These are phyloP conservation scores for Delphinus delphis DNA, from an alignment of 2,113 vertebrate genomes.

Conservation along the genomic window DNA sequence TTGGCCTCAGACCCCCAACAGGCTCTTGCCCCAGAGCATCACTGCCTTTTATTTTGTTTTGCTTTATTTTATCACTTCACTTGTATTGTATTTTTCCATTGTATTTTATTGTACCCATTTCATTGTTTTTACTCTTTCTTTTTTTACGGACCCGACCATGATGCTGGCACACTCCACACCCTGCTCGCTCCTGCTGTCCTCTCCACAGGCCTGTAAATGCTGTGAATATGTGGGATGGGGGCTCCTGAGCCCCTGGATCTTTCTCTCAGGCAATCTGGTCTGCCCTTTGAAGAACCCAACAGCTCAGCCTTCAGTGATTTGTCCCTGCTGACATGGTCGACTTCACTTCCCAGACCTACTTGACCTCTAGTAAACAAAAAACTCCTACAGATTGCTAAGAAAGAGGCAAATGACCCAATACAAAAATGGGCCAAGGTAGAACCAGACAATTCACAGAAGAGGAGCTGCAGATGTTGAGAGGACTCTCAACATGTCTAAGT, in stretches of 20 bases:
- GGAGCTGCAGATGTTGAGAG: neutral
- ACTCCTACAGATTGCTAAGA: neutral
- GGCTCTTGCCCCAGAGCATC: neutral
- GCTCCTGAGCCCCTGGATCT: neutral
- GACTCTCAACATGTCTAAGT: neutral
- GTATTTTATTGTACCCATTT: neutral
- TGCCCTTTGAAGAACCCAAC: neutral
- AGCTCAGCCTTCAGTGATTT: neutral
- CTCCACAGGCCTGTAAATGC: rapidly evolving
- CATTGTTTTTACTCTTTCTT: neutral
- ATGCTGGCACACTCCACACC: neutral
- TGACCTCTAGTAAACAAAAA: neutral
- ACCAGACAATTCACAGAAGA: neutral
- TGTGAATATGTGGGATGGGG: rapidly evolving
- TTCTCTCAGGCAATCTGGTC: neutral
- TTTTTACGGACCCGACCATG: neutral
- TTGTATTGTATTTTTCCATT: neutral
- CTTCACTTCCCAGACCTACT: neutral
- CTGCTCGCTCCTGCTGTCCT: no score
- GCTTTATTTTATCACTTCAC: neutral
- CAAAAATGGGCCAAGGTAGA: neutral
- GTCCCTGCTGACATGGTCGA: no score
- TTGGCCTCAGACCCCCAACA: neutral
- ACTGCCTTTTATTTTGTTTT: neutral
- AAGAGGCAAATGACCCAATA: neutral